Evolutionary conservation across 2,113 vertebrate genomes (phyloP), one percentile per base, ranked within the genome.

Genomic region (Cyprinodon tularosa): DNA sequence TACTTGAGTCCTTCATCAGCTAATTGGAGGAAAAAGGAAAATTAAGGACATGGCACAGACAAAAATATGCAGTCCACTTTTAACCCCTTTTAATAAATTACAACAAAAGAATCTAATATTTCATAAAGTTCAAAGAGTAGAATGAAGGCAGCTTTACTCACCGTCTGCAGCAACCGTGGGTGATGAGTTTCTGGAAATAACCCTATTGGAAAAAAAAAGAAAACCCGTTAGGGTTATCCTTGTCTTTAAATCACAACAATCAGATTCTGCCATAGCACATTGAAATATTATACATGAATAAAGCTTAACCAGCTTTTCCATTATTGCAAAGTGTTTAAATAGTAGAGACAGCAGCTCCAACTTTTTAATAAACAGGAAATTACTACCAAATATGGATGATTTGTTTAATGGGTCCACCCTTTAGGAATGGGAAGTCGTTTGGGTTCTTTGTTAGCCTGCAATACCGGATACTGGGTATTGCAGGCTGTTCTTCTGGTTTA

Each of bases 181-280:
- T 96, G 81, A 77, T 96, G 83, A 0, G 94, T 95, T 89, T 99
- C 98, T 0, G 97, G 97, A 77, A 99, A 98, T 80, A 99, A 91
- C 74, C 98, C 98, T 99, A 87, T 15, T 14, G 44, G 22, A 62
- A 47, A 57, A 1, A 17, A 15, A 60, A 53, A 1, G 29, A 29
- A 29, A 29, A 29, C 29, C 7, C n/a, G 17, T n/a, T 8, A 20
- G 50, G 7, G 3, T 20, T 57, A 57, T 10, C 17, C 7, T 9
- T 57, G 17, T 3, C 2, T 53, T 17, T 53, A 2, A 50, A 50
- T 50, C 6, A 50, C 5, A 50, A 50, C 5, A 50, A 50, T 8
- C 17, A 57, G 17, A 29, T 29, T 29, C 29, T 29, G 29, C 29
- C 29, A 29, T 29, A 29, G 29, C 29, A 29, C 29, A 29, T 29